A percentile compares a stretch with the other conserved stretches of the same genome.
phyloP scores from a whole-genome alignment of 2,888 invertebrate genomes.

The Anorthoa munda region DNA sequence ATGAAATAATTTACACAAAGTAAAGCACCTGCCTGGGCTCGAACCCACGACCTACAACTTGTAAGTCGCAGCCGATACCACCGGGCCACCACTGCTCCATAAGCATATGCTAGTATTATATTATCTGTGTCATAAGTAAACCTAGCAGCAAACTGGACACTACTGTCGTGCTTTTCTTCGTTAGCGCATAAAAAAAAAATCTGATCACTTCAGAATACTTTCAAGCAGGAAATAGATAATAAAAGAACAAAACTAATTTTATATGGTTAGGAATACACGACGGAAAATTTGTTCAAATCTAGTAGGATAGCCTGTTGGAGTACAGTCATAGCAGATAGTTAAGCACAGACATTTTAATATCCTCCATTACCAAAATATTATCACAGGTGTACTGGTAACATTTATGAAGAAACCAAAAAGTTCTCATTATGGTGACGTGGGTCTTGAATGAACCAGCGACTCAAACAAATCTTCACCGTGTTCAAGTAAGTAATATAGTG shows the following conservation, averaged over 20 bases:
- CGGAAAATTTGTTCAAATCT: conserved; percentile 54
- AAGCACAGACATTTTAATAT: background rate
- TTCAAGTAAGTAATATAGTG: conserved; percentile 45
- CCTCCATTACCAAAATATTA: conserved; percentile 12
- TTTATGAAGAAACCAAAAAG: background rate
- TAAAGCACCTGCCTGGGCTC: no score
- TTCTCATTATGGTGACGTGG: background rate
- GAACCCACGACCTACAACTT: no score
- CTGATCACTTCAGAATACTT: no score
- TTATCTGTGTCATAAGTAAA: no score
- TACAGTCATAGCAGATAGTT: background rate
- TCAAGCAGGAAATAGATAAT: background rate
- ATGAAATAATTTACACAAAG: no score
- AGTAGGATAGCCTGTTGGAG: conserved; percentile 17
- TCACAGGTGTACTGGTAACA: conserved; percentile 17
- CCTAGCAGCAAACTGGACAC: background rate
- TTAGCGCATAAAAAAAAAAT: background rate
- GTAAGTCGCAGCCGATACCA: no score
- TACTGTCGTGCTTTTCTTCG: background rate
- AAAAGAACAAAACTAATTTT: conserved; percentile 55
- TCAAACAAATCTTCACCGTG: conserved; percentile 55
- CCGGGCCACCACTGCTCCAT: no score
- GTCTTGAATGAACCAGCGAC: background rate
- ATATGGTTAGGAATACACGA: conserved; percentile 45
- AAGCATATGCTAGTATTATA: no score